Conservation (phyloP, 1,140 invertebrate genomes). For the Macrotrachela quadricornifera region DNA sequence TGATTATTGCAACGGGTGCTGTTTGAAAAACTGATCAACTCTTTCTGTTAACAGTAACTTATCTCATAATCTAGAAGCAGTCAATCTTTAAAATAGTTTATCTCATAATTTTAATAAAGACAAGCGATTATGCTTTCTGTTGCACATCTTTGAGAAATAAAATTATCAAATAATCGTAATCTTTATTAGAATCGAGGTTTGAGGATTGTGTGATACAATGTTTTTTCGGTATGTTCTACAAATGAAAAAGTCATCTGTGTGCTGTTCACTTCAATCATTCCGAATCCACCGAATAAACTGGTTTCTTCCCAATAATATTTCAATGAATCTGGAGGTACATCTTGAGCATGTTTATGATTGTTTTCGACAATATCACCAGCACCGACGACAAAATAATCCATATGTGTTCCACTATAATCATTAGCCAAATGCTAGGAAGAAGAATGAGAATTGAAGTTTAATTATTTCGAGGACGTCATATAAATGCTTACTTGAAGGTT, state of each 20-base stretch:
- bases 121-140: no score
- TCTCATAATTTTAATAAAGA: no score
- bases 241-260: constrained; percentile 24
- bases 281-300: constrained; percentile 22
- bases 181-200: no score
- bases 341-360: constrained; percentile 15
- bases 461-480: constrained; percentile 20
- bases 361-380: constrained; percentile 26
- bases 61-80: no score
- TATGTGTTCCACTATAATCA: background rate
- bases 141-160: no score
- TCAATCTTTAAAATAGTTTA: no score
- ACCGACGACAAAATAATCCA: constrained; percentile 28
- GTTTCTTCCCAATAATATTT: constrained; percentile 23
- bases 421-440: constrained; percentile 24
- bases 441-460: constrained; percentile 28
- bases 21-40: no score
- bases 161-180: no score
- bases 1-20: no score
- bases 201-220: constrained; percentile 10
- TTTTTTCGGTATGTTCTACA: constrained; percentile 15
- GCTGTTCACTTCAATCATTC: constrained; percentile 17
- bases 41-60: no score
- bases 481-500: constrained; percentile 34
- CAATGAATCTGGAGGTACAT: constrained; percentile 18